Percentiles rank a stretch among this genome's conserved stretches.
These are phyloP conservation scores for Mantis religiosa DNA, from an alignment of 2,888 invertebrate species.

Conservation along the genomic window DNA sequence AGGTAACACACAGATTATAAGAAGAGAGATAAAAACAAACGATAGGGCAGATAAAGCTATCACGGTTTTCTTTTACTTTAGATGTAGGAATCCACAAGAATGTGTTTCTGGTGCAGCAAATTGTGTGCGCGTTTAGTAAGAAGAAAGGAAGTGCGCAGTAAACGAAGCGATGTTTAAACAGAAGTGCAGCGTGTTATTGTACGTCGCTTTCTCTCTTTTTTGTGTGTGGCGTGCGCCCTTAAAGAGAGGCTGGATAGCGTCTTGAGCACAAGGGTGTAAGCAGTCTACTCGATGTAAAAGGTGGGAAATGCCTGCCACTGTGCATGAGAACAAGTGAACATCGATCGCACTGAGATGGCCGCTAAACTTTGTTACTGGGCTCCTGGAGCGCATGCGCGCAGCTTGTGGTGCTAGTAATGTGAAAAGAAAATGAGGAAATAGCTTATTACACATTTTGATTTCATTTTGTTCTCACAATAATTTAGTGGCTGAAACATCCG, in stretches of 20 bases:
- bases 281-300: background rate
- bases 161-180: too few species aligned
- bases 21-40: too few species aligned
- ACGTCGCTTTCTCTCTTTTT: background rate
- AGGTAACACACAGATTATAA: too few species aligned
- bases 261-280: background rate
- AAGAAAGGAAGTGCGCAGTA: too few species aligned
- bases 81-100: too few species aligned
- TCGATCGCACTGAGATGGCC: background rate
- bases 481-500: background rate
- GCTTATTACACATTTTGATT: constrained; percentile 5
- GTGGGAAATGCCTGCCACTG: background rate
- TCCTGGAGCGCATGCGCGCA: background rate
- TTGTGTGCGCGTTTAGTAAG: too few species aligned
- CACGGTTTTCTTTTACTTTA: too few species aligned
- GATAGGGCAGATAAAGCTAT: too few species aligned
- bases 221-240: background rate
- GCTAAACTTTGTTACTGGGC: background rate
- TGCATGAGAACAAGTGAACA: background rate
- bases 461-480: constrained; percentile 3
- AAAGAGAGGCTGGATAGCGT: background rate
- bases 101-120: too few species aligned
- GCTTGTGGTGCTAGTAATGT: background rate
- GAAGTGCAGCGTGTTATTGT: background rate
- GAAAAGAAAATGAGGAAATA: constrained; percentile 1